A percentile compares a stretch with the other conserved stretches of the same genome.
Evolutionary conservation across 2,888 invertebrate genomes (phyloP).

Genomic region (Ernsta delagoae): DNA sequence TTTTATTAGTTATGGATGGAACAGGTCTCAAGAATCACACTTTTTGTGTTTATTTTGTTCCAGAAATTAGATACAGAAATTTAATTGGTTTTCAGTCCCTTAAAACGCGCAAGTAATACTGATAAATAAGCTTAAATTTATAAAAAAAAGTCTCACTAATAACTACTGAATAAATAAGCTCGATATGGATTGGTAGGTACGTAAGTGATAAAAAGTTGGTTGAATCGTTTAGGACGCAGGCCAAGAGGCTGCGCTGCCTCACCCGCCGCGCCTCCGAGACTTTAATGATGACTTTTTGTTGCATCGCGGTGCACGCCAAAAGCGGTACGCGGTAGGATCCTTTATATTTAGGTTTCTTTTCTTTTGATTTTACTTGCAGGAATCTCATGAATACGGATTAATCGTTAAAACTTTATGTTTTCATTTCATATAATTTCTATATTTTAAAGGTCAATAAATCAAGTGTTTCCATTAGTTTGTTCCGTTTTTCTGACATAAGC

Average conservation of each 20-base stretch:
- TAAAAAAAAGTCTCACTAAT: slow-evolving; percentile 61
- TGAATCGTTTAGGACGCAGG: slow-evolving; percentile 73
- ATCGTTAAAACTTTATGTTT: background rate
- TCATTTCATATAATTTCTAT: background rate
- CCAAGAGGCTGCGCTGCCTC: slow-evolving; percentile 66
- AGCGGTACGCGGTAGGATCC: slow-evolving; percentile 49
- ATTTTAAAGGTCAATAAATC: no score
- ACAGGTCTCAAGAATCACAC: no score
- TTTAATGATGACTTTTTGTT: slow-evolving; percentile 77
- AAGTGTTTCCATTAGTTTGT: no score
- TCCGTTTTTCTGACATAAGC: no score
- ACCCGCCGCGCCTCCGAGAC: slow-evolving; percentile 70
- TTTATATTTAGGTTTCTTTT: background rate
- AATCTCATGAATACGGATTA: background rate
- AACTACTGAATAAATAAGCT: slow-evolving; percentile 67
- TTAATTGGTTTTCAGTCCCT: no score
- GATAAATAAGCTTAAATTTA: slow-evolving; percentile 39
- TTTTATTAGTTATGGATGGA: no score
- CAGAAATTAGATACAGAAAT: no score
- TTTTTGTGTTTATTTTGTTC: no score
- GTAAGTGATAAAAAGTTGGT: slow-evolving; percentile 76
- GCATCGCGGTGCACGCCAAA: slow-evolving; percentile 52
- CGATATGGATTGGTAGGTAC: slow-evolving; percentile 72
- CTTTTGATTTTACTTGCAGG: background rate
- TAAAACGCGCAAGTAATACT: no score